These are phyloP conservation scores for Regulus satrapa DNA, from an alignment of 2,113 vertebrate genomes.

Conservation along the genomic window DNA sequence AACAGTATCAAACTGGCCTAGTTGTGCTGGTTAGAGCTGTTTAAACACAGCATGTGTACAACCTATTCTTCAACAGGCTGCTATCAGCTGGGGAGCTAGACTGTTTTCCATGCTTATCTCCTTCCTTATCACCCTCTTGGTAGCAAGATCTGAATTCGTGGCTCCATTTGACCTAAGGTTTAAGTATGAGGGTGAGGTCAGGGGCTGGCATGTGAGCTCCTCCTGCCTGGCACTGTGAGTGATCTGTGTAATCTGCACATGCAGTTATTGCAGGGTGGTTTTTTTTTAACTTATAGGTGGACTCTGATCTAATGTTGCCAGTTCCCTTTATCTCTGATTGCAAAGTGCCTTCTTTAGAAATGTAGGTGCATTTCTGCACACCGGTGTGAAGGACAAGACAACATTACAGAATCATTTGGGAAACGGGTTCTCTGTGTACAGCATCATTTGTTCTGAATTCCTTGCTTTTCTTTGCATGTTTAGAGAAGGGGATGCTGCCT, in stretches of 20 bases:
- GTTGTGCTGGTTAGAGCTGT: constrained; percentile 26
- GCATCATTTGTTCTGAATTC: not conserved
- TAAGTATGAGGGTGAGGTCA: not conserved
- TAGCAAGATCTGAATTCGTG: not conserved
- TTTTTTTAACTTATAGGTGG: not conserved
- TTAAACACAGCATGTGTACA: constrained; percentile 26
- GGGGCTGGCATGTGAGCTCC: not conserved
- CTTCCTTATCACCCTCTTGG: not conserved
- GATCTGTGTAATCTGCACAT: not conserved
- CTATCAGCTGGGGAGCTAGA: not conserved
- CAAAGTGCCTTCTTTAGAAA: not conserved
- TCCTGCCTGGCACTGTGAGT: not conserved
- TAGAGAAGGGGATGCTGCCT: not conserved
- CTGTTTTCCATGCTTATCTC: constrained; percentile 18
- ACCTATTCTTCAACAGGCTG: not conserved
- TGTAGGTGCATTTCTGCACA: not conserved
- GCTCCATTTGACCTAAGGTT: not conserved
- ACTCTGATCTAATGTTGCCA: not conserved
- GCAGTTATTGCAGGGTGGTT: not conserved
- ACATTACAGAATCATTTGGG: not conserved
- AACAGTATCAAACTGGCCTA: not conserved
- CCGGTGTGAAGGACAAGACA: not conserved
- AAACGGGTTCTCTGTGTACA: not conserved
- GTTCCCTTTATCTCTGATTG: not conserved
- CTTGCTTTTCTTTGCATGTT: not conserved